A percentile compares a stretch with the other conserved stretches of the same genome.
These are phyloP conservation scores for Oncorhynchus masou DNA, from an alignment of 2,113 vertebrate genomes.

Conservation along the genomic window DNA sequence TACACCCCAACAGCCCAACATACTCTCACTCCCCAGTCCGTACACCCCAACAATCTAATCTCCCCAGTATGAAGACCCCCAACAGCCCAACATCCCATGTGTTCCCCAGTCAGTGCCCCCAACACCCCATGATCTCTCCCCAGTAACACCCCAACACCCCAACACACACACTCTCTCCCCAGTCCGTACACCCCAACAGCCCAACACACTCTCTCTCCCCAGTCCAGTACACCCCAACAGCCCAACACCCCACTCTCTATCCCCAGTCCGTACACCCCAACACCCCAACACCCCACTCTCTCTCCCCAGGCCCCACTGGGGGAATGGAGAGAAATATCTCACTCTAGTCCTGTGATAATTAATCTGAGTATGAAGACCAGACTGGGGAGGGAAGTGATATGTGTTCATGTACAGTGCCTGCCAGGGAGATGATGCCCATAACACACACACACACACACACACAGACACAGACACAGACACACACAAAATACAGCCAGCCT, in stretches of 20 bases:
- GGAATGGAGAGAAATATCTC: constrained; percentile 66
- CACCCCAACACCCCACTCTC: background rate
- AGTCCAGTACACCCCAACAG: background rate
- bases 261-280: background rate
- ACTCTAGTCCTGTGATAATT: background rate
- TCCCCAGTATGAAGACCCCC: too few relatives aligned
- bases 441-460: constrained; percentile 11
- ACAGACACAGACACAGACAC: constrained; percentile 6
- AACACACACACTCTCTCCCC: too few relatives aligned
- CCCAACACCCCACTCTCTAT: background rate
- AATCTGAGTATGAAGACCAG: constrained; percentile 5
- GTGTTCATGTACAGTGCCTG: background rate
- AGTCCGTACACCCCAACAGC: background rate
- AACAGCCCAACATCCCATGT: too few relatives aligned
- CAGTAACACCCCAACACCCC: background rate
- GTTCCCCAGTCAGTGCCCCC: too few relatives aligned
- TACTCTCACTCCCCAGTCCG: background rate
- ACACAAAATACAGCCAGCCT: constrained; percentile 27
- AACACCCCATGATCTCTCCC: constrained; percentile 17
- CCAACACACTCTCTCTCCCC: background rate
- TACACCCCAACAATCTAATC: too few relatives aligned
- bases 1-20: background rate
- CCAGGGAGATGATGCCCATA: background rate
- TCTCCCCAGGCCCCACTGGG: constrained; percentile 10
- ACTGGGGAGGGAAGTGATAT: constrained; percentile 1